Percentiles rank a stretch among this genome's conserved stretches.
Conservation (phyloP, 2,888 invertebrate genomes). For the Drosophila rubida region DNA sequence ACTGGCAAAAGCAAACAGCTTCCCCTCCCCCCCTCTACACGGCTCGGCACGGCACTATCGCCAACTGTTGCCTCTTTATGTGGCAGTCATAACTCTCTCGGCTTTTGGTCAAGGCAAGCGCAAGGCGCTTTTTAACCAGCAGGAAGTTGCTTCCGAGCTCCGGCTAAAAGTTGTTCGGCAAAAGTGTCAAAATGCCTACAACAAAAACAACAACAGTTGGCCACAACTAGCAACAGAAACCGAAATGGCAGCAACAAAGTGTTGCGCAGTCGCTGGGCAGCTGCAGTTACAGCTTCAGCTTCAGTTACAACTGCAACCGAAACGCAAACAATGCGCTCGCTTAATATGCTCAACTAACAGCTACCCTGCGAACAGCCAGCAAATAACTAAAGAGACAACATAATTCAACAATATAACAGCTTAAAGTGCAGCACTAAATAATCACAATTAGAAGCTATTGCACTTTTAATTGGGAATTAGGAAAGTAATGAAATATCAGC, state of each 20-base stretch:
- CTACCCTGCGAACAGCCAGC: neutral
- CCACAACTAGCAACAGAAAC: constrained; percentile 7
- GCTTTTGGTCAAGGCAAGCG: constrained; percentile 34
- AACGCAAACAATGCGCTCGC: neutral
- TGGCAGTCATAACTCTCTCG: constrained; percentile 15
- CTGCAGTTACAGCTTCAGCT: neutral
- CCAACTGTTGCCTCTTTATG: neutral
- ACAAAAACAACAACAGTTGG: constrained; percentile 1
- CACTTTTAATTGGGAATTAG: no score
- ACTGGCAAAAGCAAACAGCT: neutral
- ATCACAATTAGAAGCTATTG: no score
- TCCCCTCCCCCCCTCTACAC: neutral
- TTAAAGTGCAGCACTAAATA: no score
- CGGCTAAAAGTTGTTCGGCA: constrained; percentile 27
- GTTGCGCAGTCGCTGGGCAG: constrained; percentile 2
- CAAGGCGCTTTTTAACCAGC: constrained; percentile 4
- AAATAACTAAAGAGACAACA: no score
- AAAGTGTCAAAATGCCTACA: constrained; percentile 42
- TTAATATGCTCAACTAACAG: neutral
- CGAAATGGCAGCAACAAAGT: constrained; percentile 9
- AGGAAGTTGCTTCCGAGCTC: constrained; percentile 40
- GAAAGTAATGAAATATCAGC: no score
- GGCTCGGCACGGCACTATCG: no score
- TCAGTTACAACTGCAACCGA: neutral
- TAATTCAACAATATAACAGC: no score